Percentiles rank a stretch among this genome's conserved stretches.
Conservation (phyloP, 2,113 vertebrate genomes). For the Camelus dromedarius region DNA sequence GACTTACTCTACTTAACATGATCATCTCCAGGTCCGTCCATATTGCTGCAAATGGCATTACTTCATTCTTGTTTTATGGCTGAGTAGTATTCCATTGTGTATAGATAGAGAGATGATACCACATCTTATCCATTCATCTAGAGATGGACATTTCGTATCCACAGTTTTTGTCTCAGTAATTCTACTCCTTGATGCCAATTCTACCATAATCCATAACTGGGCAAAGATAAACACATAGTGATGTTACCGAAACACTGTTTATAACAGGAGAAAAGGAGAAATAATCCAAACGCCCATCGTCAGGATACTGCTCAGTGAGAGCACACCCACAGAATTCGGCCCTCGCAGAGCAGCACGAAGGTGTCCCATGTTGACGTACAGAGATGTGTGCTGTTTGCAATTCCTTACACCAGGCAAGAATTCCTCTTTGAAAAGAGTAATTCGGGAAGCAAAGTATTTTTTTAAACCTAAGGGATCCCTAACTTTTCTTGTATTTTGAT, state of each 20-base stretch:
- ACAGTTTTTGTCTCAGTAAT: background rate
- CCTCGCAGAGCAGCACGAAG: background rate
- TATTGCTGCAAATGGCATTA: too few relatives aligned
- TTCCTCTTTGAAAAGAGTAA: background rate
- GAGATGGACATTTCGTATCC: background rate
- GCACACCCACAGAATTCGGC: background rate
- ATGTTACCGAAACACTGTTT: background rate
- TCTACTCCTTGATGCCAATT: background rate
- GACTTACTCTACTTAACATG: too few relatives aligned
- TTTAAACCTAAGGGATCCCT: background rate
- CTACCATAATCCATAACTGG: background rate
- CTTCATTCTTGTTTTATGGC: too few relatives aligned
- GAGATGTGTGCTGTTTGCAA: background rate
- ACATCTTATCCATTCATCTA: too few relatives aligned
- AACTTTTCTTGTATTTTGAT: background rate
- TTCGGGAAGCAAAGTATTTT: background rate
- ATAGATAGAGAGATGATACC: too few relatives aligned
- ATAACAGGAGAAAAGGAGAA: background rate
- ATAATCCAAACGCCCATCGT: background rate
- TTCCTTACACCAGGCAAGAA: background rate
- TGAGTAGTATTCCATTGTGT: too few relatives aligned
- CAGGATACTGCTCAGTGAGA: background rate
- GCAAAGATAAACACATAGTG: background rate
- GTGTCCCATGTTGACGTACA: background rate
- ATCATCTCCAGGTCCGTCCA: too few relatives aligned